A percentile compares a stretch with the other conserved stretches of the same genome.
These are phyloP conservation scores for Hyaena hyaena DNA, from an alignment of 2,113 vertebrate genomes.

Conservation along the genomic window DNA sequence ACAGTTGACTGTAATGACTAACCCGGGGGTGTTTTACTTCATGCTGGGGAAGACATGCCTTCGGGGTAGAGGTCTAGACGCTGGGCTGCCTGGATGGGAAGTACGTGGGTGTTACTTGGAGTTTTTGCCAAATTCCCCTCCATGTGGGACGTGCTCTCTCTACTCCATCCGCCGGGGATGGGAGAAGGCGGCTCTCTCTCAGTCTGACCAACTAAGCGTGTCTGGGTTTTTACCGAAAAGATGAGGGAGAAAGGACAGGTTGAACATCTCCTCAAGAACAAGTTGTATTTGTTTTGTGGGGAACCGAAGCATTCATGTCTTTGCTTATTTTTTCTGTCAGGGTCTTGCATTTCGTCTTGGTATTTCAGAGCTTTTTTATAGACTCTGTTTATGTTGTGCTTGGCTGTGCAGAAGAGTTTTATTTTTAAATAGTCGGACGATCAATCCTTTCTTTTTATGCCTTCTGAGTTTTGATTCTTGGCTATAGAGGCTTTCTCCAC, in stretches of 20 bases:
- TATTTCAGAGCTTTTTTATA: not conserved
- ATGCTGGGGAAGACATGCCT: not conserved
- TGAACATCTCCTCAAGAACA: not conserved
- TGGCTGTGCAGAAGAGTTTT: not conserved
- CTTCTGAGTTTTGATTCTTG: not conserved
- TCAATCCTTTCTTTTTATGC: not conserved
- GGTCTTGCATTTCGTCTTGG: not conserved
- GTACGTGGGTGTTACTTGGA: rapidly evolving
- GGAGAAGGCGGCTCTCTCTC: not conserved
- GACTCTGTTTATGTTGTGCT: not conserved
- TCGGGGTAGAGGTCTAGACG: not conserved
- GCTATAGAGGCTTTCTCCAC: not conserved
- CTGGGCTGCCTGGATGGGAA: not conserved
- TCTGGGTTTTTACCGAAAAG: not conserved
- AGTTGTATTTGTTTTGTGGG: not conserved
- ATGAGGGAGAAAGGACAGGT: not conserved
- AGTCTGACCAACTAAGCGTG: not conserved
- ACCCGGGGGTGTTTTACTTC: not conserved
- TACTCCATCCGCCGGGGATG: no score
- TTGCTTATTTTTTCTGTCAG: not conserved
- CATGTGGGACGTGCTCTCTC: not conserved
- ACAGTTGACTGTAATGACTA: not conserved
- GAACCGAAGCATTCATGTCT: not conserved
- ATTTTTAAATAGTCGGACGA: not conserved
- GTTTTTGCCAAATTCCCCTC: no score